Evolutionary conservation across 2,888 invertebrate genomes (phyloP), one percentile per base, ranked within the genome.

Genomic region (Andrena dorsata): DNA sequence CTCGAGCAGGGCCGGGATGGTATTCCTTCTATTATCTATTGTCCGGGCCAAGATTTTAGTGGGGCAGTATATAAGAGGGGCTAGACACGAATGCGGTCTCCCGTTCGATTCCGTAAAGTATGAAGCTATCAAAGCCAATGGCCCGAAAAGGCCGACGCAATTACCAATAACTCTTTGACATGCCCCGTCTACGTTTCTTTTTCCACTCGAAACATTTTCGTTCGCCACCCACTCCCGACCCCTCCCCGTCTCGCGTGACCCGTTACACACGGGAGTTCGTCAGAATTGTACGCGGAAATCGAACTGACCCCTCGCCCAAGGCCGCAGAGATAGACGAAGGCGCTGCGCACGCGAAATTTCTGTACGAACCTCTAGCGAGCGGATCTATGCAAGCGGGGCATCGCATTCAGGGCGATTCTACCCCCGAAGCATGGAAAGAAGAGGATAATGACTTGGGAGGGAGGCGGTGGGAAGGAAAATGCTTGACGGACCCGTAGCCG

Each of bases 101-200:
- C 89, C 87, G 87, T 90, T 90, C 92, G 93, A 93, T 92, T 92
- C 88, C 86, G 92, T 93, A 90, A 94, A 91, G 92, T 93, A 93
- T 93, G 93, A 93, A 92, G 92, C 93, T 92, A 94, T 93, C 93
- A 92, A 90, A 92, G 80, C 84, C 92, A 93, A 94, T 93, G 93
- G 91, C 75, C 93, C 91, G 92, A 87, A 88, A 92, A 92, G 88
- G 76, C 88, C 85, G 87, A 85, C 87, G 90, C 92, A 92, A 93
- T 93, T 93, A 93, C 92, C 92, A 90, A 92, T 93, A 93, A 93
- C 90, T 93, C 93, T 93, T 90, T 89, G 90, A 90, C 90, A 86
- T 88, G 88, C 89, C 82, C 88, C 86, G 86, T 87, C 87, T 85
- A 83, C 86, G 86, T 86, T 86, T 87, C 84, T 87, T 85, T 80